Evolutionary conservation across 30 jellyfish, hydroid and myxozoan genomes (phyloP).

Genomic region (Phacellophora camtschatica): DNA sequence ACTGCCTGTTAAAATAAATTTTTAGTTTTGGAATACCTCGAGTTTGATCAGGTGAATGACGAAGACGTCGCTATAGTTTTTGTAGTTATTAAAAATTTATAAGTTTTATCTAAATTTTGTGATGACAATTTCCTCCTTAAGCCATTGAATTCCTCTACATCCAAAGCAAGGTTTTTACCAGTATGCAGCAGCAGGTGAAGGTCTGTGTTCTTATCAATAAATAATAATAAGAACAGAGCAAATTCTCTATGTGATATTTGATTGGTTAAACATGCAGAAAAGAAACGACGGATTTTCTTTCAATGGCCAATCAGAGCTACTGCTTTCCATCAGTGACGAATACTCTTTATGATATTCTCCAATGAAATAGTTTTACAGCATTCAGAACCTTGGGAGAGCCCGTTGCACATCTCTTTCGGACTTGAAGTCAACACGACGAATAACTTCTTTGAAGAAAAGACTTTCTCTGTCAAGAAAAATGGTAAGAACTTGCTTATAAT

Average conservation of each 20-base stretch:
- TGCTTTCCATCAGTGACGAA: background rate
- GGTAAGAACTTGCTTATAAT: background rate
- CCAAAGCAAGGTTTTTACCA: too few species aligned
- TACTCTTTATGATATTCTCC: background rate
- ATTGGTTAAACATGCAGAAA: background rate
- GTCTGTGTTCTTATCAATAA: background rate
- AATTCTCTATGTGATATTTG: background rate
- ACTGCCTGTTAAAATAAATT: too few species aligned
- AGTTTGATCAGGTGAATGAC: too few species aligned
- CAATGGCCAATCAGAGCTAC: background rate
- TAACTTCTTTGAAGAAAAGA: background rate
- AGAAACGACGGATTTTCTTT: background rate
- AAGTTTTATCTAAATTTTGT: too few species aligned
- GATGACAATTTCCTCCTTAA: too few species aligned
- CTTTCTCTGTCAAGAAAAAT: background rate
- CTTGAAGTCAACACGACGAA: background rate
- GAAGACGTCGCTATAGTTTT: too few species aligned
- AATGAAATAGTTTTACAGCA: background rate
- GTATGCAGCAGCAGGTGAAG: too few species aligned
- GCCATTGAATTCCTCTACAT: too few species aligned
- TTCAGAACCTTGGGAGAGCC: constrained; percentile 15
- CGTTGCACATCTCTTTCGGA: constrained; percentile 49
- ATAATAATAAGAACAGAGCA: background rate
- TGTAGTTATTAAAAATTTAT: too few species aligned
- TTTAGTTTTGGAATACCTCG: too few species aligned